Evolutionary conservation across 2,113 vertebrate genomes (phyloP).

Genomic region (Platycercus adscitus): DNA sequence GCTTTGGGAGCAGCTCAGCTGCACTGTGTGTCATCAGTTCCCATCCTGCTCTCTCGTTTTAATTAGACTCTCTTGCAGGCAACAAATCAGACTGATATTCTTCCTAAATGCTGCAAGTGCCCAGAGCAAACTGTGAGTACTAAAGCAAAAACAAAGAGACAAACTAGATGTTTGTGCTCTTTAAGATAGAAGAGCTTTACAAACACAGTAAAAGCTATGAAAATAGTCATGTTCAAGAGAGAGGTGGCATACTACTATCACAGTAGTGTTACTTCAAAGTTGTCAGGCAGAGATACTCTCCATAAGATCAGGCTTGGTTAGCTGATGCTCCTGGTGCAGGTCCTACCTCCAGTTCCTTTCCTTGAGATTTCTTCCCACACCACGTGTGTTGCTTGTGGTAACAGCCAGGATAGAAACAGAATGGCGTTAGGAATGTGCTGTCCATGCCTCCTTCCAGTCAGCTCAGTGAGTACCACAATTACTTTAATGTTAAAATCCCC

Average conservation of each 20-base stretch:
- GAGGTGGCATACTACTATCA: neutral
- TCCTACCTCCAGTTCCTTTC: neutral
- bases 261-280: neutral
- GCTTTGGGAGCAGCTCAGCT: slow-evolving; percentile 61
- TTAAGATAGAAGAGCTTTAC: neutral
- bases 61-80: slow-evolving; percentile 67
- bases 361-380: neutral
- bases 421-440: neutral
- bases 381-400: neutral
- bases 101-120: slow-evolving; percentile 49
- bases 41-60: slow-evolving; percentile 50
- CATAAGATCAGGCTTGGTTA: neutral
- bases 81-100: slow-evolving; percentile 67
- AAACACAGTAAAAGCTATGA: neutral
- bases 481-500: neutral
- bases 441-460: neutral
- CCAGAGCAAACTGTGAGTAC: slow-evolving; percentile 36
- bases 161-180: slow-evolving; percentile 48
- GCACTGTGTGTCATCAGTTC: slow-evolving; percentile 46
- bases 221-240: neutral
- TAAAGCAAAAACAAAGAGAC: slow-evolving; percentile 14
- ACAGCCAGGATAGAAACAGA: neutral
- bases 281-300: neutral
- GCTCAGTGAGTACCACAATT: neutral
- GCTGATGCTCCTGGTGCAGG: neutral